Evolutionary conservation across 2,888 invertebrate species (phyloP).

Genomic region (Leucoma salicis): DNA sequence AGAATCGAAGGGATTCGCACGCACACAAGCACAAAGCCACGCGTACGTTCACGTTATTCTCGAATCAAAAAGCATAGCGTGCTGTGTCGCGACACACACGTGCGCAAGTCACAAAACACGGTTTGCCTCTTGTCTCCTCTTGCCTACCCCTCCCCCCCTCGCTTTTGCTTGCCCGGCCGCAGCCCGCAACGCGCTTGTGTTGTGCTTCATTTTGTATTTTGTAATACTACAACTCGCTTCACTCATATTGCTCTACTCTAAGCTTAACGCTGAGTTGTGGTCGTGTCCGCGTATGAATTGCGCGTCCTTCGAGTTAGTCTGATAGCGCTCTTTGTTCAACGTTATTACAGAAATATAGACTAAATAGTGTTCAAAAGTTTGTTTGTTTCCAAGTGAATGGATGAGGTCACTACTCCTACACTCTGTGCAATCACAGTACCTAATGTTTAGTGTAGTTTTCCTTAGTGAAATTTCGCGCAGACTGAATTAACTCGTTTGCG

Average conservation of each 20-base stretch:
- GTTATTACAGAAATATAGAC: constrained; percentile 39
- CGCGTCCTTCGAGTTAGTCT: constrained; percentile 39
- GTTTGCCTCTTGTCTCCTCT: constrained; percentile 36
- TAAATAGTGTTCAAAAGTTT: constrained; percentile 41
- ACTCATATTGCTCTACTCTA: constrained; percentile 48
- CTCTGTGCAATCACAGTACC: constrained; percentile 26
- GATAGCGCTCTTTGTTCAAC: constrained; percentile 56
- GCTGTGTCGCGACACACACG: constrained; percentile 42
- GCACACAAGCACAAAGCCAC: constrained; percentile 40
- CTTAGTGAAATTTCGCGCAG: constrained; percentile 53
- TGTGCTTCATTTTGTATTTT: too few species aligned
- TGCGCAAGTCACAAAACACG: constrained; percentile 51
- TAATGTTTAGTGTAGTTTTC: constrained; percentile 22
- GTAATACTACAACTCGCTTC: constrained; percentile 54
- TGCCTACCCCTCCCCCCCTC: constrained; percentile 43
- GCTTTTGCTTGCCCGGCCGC: constrained; percentile 38
- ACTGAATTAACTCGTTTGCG: constrained; percentile 45
- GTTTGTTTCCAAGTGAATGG: constrained; percentile 52
- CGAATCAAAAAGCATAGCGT: constrained; percentile 41
- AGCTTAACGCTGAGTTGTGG: constrained; percentile 67
- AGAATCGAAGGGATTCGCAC: constrained; percentile 43
- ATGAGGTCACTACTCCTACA: constrained; percentile 56
- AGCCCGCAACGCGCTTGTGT: constrained; percentile 45
- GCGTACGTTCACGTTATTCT: constrained; percentile 30
- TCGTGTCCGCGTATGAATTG: constrained; percentile 50